Conservation (phyloP, 2,888 invertebrate genomes). For the Ormyrus thymus region DNA sequence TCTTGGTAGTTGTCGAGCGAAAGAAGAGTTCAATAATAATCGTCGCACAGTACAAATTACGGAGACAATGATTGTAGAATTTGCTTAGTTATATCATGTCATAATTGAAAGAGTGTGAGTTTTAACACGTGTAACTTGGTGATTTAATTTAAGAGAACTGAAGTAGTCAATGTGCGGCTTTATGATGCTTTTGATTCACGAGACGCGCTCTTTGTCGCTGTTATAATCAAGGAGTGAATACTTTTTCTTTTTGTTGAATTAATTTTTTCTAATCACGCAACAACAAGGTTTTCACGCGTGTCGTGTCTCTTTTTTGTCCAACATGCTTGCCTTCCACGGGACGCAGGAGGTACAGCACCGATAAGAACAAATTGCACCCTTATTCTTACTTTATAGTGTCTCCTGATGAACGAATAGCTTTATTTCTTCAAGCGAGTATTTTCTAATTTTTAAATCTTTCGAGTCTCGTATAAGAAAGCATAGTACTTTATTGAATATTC, state of each 20-base stretch:
- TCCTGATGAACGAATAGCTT: slow-evolving; percentile 1
- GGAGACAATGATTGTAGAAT: slow-evolving; percentile 12
- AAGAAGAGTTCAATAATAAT: slow-evolving; percentile 6
- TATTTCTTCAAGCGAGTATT: slow-evolving; percentile 27
- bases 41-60: slow-evolving; percentile 15
- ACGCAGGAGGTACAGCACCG: slow-evolving; percentile 72
- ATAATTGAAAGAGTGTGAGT: slow-evolving; percentile 40
- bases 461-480: not conserved
- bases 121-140: slow-evolving; percentile 26
- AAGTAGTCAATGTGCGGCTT: slow-evolving; percentile 60
- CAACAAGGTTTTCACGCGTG: slow-evolving; percentile 66
- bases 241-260: slow-evolving; percentile 49
- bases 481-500: not conserved
- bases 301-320: slow-evolving; percentile 65
- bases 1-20: slow-evolving; percentile 12
- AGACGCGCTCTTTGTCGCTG: slow-evolving; percentile 44
- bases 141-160: slow-evolving; percentile 27
- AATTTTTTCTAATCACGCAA: slow-evolving; percentile 56
- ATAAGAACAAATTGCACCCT: slow-evolving; percentile 51
- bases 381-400: slow-evolving; percentile 33
- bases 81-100: slow-evolving; percentile 31
- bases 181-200: slow-evolving; percentile 41
- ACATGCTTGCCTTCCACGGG: slow-evolving; percentile 72
- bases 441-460: not conserved
- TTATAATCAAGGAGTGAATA: slow-evolving; percentile 23